Evolutionary conservation across 2,888 invertebrate species (phyloP).

Genomic region (Ormyrus nitidulus): DNA sequence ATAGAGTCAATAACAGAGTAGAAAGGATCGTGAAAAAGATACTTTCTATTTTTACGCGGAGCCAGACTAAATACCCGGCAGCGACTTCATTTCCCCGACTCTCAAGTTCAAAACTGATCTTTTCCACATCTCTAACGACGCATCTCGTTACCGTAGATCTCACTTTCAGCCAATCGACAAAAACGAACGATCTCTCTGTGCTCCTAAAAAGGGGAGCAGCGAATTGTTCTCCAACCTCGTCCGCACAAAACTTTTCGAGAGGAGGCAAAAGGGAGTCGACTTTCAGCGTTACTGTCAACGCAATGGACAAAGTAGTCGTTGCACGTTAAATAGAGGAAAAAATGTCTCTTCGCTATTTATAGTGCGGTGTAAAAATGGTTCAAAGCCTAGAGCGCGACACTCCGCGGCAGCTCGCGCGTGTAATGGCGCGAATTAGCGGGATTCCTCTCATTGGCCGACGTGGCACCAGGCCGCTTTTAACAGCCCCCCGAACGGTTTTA

Average conservation of each 20-base stretch:
- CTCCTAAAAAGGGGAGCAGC: not conserved
- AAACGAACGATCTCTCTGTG: not conserved
- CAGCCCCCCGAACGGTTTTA: no score
- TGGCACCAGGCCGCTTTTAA: no score
- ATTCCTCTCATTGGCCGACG: slow-evolving; percentile 8
- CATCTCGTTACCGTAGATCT: no score
- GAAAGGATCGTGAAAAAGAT: slow-evolving; percentile 21
- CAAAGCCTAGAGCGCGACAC: slow-evolving; percentile 17
- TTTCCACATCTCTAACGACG: no score
- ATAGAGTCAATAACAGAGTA: slow-evolving; percentile 14
- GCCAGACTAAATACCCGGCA: slow-evolving; percentile 26
- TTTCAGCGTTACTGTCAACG: not conserved
- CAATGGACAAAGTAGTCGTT: slow-evolving; percentile 19
- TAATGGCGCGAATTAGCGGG: slow-evolving; percentile 29
- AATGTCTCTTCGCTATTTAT: slow-evolving; percentile 39
- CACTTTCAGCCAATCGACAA: not conserved
- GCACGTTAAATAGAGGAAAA: slow-evolving; percentile 43
- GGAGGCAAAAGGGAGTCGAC: not conserved
- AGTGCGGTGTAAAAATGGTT: slow-evolving; percentile 42
- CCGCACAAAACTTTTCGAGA: slow-evolving; percentile 12
- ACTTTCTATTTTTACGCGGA: slow-evolving; percentile 45
- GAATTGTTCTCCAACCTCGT: not conserved
- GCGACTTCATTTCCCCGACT: not conserved
- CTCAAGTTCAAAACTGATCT: no score
- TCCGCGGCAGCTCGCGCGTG: not conserved